Evolutionary conservation across 2,113 vertebrate species (phyloP), one percentile per base, ranked within the genome.

Genomic region (Urocolius indicus): DNA sequence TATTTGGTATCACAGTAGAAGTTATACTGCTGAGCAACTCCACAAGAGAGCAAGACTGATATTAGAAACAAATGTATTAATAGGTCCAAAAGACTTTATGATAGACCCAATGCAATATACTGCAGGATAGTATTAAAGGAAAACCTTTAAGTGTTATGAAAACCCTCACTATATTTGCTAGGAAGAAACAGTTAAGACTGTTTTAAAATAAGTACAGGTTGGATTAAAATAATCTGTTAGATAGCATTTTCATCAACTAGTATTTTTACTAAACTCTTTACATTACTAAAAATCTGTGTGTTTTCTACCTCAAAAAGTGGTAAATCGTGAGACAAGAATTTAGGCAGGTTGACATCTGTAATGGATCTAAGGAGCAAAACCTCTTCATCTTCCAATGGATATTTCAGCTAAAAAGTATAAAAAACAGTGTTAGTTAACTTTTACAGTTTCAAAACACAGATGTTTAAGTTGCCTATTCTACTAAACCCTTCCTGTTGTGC

Each of bases 271-370:
- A 15, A 11, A 45, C 43, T 52, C 62, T 67, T 76, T 61, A 59
- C 5, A n/a, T 7, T 45, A 32, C 4, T 91, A 58, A 83, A 90
- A 34, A 72, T 68, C 45, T 93, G 21, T 66, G 29, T 7, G 5
- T 81, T 66, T 91, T 96, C 94, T 97, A 99, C 99, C 98, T 98
- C 98, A 98, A 99, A 99, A 63, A 99, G 98, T 84, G 99, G 98
- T 92, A 99, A 97, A 97, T 99, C 99, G 13, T 99, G 99, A 46
- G 98, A 96, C 94, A 99, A 97, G 96, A 99, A 99, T 95, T 99
- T 99, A 22, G 99, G 99, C 85, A 99, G 97, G 96, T 99, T 99
- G 67, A 99, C 99, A 96, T 99, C 98, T 87, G 98, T 99, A 92
- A 99, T 99, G 69, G 99, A 99, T 96, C 99, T 98, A 76, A 99